phyloP scores from a whole-genome alignment of 1,140 invertebrate genomes.

The Drosophila repleta region DNA sequence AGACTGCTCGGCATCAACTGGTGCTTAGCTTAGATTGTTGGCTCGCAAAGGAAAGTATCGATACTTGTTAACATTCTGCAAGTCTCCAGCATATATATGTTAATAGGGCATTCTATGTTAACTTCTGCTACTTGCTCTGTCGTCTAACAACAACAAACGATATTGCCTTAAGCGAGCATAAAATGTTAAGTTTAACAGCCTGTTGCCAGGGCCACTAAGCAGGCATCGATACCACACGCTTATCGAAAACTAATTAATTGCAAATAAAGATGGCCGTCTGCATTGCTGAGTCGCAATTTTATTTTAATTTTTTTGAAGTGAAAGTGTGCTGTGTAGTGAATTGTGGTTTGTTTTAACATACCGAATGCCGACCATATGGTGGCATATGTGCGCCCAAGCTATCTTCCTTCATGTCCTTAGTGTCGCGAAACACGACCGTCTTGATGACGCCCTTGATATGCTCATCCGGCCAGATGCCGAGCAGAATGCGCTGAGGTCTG shows the following conservation, averaged over 20 bases:
- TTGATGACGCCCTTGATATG: slow-evolving; percentile 95
- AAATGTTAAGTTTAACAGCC: slow-evolving; percentile 1
- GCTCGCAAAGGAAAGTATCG: neutral
- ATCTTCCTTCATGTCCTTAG: slow-evolving; percentile 90
- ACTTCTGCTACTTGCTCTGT: no score
- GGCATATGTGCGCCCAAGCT: slow-evolving; percentile 65
- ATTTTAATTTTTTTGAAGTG: neutral
- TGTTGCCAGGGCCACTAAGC: neutral
- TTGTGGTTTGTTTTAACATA: slow-evolving; percentile 48
- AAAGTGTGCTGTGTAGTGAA: neutral
- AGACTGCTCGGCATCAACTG: no score
- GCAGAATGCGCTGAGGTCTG: slow-evolving; percentile 93
- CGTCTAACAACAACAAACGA: no score
- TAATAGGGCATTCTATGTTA: no score
- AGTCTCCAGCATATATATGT: no score
- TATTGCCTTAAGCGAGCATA: neutral
- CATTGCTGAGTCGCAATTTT: neutral
- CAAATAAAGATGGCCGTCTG: neutral
- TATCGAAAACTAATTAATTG: neutral
- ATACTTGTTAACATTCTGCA: no score
- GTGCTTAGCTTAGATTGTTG: neutral
- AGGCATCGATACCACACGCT: neutral
- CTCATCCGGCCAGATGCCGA: slow-evolving; percentile 96
- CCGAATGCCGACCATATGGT: slow-evolving; percentile 82
- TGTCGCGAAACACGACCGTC: slow-evolving; percentile 95